Conservation (phyloP, 2,888 invertebrate species). For the Punctoribates punctum region DNA sequence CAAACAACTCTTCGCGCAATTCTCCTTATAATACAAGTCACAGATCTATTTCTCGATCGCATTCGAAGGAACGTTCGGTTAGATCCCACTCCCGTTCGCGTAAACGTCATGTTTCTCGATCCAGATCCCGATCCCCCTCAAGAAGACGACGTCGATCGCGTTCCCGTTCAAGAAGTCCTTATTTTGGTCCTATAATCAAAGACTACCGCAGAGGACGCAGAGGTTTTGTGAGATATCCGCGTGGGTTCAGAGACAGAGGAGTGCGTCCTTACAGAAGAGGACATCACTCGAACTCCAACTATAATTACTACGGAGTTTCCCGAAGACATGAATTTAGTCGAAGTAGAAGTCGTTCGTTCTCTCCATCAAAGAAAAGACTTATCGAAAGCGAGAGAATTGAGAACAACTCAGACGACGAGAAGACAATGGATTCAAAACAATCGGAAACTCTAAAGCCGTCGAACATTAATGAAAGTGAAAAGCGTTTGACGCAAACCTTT, state of each 20-base stretch:
- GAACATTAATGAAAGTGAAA: slow-evolving; percentile 40
- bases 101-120: too few species aligned
- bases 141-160: background rate
- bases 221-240: slow-evolving; percentile 31
- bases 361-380: background rate
- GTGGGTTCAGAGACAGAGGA: slow-evolving; percentile 13
- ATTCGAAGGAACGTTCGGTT: background rate
- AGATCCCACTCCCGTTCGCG: background rate
- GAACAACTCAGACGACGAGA: slow-evolving; percentile 3
- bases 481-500: slow-evolving; percentile 40
- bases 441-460: slow-evolving; percentile 38
- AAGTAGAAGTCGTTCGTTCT: background rate
- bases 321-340: background rate
- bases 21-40: background rate
- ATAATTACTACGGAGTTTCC: background rate
- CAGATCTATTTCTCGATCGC: background rate
- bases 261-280: slow-evolving; percentile 15
- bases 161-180: background rate
- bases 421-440: slow-evolving; percentile 1
- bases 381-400: background rate
- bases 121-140: background rate
- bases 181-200: slow-evolving; percentile 22
- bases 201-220: slow-evolving; percentile 29
- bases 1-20: background rate
- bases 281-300: background rate